Base-by-base conservation (phyloP, 2,113 vertebrate species). In the Emydocephalus ijimae region DNA sequence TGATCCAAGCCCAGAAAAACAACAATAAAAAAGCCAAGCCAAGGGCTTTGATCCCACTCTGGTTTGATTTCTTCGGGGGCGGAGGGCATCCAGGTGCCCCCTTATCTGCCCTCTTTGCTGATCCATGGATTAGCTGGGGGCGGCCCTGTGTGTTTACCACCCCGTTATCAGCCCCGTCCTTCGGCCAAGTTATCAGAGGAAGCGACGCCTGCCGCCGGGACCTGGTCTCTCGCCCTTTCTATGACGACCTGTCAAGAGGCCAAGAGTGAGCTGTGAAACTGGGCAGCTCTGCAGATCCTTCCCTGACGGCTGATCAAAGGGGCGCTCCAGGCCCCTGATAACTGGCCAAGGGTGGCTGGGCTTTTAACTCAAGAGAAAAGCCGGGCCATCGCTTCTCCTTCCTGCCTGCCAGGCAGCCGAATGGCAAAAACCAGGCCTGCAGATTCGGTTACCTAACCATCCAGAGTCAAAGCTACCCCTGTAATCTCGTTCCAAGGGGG, bases 251-350 rank as follows among this genome's bases (percentile, higher is more conserved):
- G 98, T 99, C 98, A 99, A 97, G 23, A 98, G 97, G 97, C 97
- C 90, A 94, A 93, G 97, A 97, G 98, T 98, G 98, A 98, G 98
- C 56, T 48, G 97, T 98, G 98, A 99, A 87, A 93, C 97, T 98
- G 97, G 95, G 95, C 98, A 92, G 96, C 94, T 94, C 96, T 96
- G 97, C 96, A 99, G 99, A 99, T 98, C 98, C 98, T 98, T 98
- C 23, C 96, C 97, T 98, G 98, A 98, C 98, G 97, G 97, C 97
- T 98, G 98, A 99, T 99, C 98, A 99, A 99, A 99, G 98, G 96
- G 96, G 96, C 97, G 96, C 97, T 97, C 97, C 96, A 96, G 97
- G 97, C 95, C 95, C 95, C 97, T 98, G 98, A 99, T 99, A 99
- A 98, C 97, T 56, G 94, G 96, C 96, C 97, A 96, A 96, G 96